A percentile compares a stretch with the other conserved stretches of the same genome.
Conservation (phyloP, 2,113 vertebrate genomes). For the Anolis carolinensis region DNA sequence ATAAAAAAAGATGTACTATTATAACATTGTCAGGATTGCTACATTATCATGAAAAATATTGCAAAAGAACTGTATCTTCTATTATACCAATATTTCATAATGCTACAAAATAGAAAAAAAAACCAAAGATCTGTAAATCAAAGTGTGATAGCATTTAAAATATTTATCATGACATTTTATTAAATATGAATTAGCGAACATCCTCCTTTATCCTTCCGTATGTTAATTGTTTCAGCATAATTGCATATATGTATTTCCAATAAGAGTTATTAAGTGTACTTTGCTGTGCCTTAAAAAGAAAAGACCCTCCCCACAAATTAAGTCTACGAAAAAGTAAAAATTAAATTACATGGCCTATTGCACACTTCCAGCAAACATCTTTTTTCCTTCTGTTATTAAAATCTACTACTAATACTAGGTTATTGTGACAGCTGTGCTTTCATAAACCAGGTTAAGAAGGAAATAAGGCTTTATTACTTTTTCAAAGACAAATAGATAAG, state of each 20-base stretch:
- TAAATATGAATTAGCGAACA: constrained; percentile 28
- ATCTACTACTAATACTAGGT: constrained; percentile 77
- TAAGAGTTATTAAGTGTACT: constrained; percentile 54
- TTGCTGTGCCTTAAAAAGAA: constrained; percentile 71
- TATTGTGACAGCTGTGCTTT: constrained; percentile 79
- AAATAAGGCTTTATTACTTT: constrained; percentile 86
- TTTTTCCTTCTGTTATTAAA: constrained; percentile 80
- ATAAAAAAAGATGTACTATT: background rate
- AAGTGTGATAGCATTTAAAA: constrained; percentile 19
- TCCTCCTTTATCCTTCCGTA: background rate
- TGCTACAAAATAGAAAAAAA: background rate
- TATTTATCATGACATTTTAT: constrained; percentile 24
- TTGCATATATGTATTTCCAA: constrained; percentile 24
- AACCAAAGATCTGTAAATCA: constrained; percentile 3
- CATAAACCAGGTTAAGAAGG: constrained; percentile 78
- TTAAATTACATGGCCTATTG: constrained; percentile 70
- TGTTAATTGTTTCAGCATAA: constrained; percentile 22
- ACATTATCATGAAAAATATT: constrained; percentile 23
- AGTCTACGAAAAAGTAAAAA: constrained; percentile 63
- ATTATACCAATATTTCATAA: constrained; percentile 31
- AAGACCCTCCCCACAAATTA: constrained; percentile 20
- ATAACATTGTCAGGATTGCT: background rate
- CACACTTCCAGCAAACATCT: constrained; percentile 68
- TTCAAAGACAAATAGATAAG: constrained; percentile 71
- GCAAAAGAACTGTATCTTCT: constrained; percentile 9